Percentiles rank a stretch among this genome's conserved stretches.
phyloP scores from a whole-genome alignment of 2,888 invertebrate genomes.

The Aquatica leii region DNA sequence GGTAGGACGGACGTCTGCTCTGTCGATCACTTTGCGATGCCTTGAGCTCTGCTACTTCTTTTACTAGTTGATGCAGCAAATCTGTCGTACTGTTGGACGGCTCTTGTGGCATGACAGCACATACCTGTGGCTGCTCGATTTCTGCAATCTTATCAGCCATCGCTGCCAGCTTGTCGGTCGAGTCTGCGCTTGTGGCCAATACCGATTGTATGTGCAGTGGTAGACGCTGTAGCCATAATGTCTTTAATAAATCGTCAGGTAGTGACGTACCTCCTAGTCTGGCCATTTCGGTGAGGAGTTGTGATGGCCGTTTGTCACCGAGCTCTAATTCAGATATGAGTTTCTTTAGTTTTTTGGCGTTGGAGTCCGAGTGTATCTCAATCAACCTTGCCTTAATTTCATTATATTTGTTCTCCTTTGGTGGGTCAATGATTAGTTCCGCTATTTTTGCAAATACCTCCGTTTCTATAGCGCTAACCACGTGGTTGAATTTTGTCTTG shows the following conservation, averaged over 20 bases:
- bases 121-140: not conserved
- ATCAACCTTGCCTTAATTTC: not conserved
- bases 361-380: not conserved
- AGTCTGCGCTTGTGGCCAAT: not conserved
- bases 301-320: not conserved
- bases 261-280: not conserved
- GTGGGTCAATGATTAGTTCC: not conserved
- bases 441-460: not conserved
- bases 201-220: not conserved
- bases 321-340: not conserved
- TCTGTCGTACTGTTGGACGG: not conserved
- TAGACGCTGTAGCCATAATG: not conserved
- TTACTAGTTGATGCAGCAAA: not conserved
- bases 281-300: not conserved
- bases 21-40: not conserved
- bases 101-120: no score
- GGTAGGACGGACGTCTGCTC: no score
- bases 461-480: not conserved
- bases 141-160: constrained; percentile 4
- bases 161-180: not conserved
- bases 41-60: not conserved
- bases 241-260: not conserved
- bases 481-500: not conserved
- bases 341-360: not conserved
- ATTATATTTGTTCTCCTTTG: not conserved